phyloP scores from a whole-genome alignment of 2,888 invertebrate genomes.

The Pycnomerus fuliginosus region DNA sequence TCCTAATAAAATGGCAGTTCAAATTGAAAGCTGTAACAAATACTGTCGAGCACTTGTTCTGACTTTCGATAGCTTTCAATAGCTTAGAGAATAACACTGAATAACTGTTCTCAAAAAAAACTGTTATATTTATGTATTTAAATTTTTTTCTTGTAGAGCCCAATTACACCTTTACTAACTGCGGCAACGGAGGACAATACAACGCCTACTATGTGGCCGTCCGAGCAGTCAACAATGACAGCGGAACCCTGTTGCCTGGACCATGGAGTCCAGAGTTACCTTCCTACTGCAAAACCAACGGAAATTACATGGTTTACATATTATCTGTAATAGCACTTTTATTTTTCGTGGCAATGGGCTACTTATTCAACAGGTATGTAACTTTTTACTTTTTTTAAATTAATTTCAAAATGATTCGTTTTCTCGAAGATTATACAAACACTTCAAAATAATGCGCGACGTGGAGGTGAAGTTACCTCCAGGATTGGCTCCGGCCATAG shows the following conservation, averaged over 20 bases:
- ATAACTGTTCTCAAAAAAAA: no score
- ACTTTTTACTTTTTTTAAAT: no score
- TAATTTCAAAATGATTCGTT: no score
- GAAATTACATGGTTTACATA: slow-evolving; percentile 16
- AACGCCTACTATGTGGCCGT: slow-evolving; percentile 40
- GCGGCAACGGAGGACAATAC: slow-evolving; percentile 35
- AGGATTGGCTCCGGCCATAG: slow-evolving; percentile 55
- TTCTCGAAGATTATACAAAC: slow-evolving; percentile 58
- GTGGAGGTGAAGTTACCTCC: slow-evolving; percentile 68
- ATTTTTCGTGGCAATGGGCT: slow-evolving; percentile 13
- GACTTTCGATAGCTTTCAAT: no score
- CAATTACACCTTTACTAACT: slow-evolving; percentile 29
- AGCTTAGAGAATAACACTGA: no score
- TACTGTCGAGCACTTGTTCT: no score
- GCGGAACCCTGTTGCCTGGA: slow-evolving; percentile 35
- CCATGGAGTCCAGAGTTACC: slow-evolving; percentile 46
- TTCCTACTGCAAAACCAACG: slow-evolving; percentile 33
- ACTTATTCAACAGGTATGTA: slow-evolving; percentile 33
- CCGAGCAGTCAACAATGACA: slow-evolving; percentile 45
- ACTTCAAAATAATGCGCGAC: slow-evolving; percentile 64
- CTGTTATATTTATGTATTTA: no score
- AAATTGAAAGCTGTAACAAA: no score
- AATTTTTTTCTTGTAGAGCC: slow-evolving; percentile 6
- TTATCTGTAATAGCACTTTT: slow-evolving; percentile 2
- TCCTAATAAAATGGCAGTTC: no score